Evolutionary conservation across 2,113 vertebrate genomes (phyloP), one percentile per base, ranked within the genome.

Genomic region (Tor tambroides): DNA sequence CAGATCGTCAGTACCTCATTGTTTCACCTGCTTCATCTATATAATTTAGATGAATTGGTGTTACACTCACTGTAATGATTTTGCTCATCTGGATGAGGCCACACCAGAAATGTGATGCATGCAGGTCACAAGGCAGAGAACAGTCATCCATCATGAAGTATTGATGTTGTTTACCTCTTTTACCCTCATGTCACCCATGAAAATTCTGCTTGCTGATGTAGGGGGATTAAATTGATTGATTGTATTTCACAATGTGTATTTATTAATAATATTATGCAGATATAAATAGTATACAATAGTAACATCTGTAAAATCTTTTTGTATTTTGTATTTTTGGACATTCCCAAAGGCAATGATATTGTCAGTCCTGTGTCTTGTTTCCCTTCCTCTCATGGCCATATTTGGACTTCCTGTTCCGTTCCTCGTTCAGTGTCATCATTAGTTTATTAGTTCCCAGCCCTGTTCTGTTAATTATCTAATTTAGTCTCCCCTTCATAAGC

Each of bases 81-180:
- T 41, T 77, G 43, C 43, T 77, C 43, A 4, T 17, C n/a, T 38
- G 43, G 72, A 75, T 75, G 72, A 71, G 15, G 67, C 67, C 67
- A 71, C 67, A 75, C 38, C 23, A 4, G n/a, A 77, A 51, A 6
- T 15, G 43, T 51, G 41, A 46, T 77, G 12, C 2, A 46, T 76
- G 41, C 2, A 2, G 41, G 74, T 77, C 75, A 19, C 43, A 49
- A 5, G 11, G 38, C 43, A 46, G 38, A 28, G 38, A 49, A 28
- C 43, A 17, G 12, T 77, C 74, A 77, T 77, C 75, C 75, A 77
- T 51, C 75, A 77, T 9, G 11, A 3, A 15, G 41, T 77, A 74
- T 1, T 38, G 38, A 77, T 41, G 38, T 8, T 41, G 5, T 19
- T 35, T 1, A 77, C 51, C 43, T 49, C 69, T 21, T 72, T 72